Evolutionary conservation across 2,888 invertebrate genomes (phyloP), one percentile per base, ranked within the genome.

Genomic region (Fabriciana adippe): DNA sequence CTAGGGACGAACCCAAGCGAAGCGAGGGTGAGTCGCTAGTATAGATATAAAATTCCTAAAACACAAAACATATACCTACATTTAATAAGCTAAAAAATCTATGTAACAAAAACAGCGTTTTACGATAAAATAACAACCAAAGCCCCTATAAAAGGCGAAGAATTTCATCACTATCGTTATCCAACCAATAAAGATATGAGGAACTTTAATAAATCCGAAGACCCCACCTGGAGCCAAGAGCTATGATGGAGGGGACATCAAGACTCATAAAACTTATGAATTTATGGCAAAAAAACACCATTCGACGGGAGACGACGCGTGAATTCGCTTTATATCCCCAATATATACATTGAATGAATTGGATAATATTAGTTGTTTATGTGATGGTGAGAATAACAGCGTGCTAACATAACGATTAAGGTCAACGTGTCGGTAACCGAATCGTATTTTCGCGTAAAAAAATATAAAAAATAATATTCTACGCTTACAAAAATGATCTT

Each of bases 201-300:
- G 59, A 4, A 31, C 56, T 60, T 68, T 57, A 61, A 72, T 71
- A 71, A 68, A 71, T 68, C 69, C 59, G 45, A 15, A 26, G 50
- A 57, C 76, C 68, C 80, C 76, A 76, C 79, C 80, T 76, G 76
- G 66, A 35, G 74, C 78, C 76, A 79, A 83, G 81, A 85, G 82
- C 81, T 80, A 77, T 75, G 76, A 78, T 79, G 80, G 81, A 82
- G 76, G 74, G 76, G 64, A 71, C 80, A 73, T 72, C 75, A 66
- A 55, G 60, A 70, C 67, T 74, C 74, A 57, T 74, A 73, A 75
- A 86, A 87, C 84, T 83, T 83, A 79, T 77, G 78, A 82, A 87
- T 87, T 87, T 87, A 88, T 83, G 81, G 75, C 75, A 74, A 83
- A 86, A 83, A 86, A 84, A 85, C 82, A 83, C 76, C 79, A 79